phyloP scores from a whole-genome alignment of 2,888 invertebrate species.

The Altica lythri region DNA sequence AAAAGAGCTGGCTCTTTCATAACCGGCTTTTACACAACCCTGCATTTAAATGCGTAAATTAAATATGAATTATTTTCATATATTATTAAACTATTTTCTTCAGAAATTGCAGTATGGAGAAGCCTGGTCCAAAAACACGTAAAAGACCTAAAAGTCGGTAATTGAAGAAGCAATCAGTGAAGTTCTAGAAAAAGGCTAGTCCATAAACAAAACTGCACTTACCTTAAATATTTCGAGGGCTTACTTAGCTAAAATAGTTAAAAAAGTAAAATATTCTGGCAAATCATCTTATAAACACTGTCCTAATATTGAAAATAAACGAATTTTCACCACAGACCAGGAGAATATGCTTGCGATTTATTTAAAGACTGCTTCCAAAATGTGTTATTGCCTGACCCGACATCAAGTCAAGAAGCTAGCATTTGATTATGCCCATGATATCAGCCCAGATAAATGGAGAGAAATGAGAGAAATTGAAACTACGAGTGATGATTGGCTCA shows the following conservation, averaged over 20 bases:
- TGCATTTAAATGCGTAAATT: not conserved
- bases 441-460: conserved; percentile 1
- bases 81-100: not conserved
- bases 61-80: not conserved
- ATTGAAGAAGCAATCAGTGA: not conserved
- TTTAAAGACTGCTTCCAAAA: conserved; percentile 12
- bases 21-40: not conserved
- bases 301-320: not conserved
- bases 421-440: conserved; percentile 4
- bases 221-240: not conserved
- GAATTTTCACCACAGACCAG: not conserved
- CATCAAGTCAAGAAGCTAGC: conserved; percentile 3
- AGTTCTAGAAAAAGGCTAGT: not conserved
- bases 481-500: not conserved
- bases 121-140: not conserved
- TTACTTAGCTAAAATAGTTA: not conserved
- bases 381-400: conserved; percentile 3
- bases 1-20: not conserved
- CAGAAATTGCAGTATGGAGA: not conserved
- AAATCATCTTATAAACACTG: not conserved
- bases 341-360: not conserved
- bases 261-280: not conserved
- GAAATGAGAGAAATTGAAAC: conserved; percentile 2
- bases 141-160: not conserved
- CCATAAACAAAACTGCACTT: not conserved